Evolutionary conservation across 2,113 vertebrate species (phyloP).

Genomic region (Noturus placidus): DNA sequence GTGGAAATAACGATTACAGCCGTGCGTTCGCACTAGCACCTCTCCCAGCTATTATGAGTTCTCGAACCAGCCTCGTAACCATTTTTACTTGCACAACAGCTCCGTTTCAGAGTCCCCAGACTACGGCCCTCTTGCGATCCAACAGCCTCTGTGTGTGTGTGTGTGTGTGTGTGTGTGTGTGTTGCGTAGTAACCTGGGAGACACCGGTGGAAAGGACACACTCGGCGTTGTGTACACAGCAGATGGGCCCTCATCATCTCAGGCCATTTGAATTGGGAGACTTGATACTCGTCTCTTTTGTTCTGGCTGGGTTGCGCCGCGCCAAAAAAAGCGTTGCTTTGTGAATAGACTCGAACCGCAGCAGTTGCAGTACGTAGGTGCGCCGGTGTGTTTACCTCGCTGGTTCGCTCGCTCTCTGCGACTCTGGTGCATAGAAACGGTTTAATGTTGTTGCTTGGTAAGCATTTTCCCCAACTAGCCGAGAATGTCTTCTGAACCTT

Average conservation of each 20-base stretch:
- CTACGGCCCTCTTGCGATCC: not conserved
- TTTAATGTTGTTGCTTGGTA: not conserved
- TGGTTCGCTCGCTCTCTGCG: not conserved
- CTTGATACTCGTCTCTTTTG: not conserved
- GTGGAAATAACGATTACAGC: not conserved
- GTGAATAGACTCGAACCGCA: not conserved
- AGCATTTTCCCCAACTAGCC: not conserved
- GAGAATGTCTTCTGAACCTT: not conserved
- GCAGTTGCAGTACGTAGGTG: no score
- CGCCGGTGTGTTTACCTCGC: not conserved
- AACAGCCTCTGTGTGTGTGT: not conserved
- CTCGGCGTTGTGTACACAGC: conserved; percentile 27
- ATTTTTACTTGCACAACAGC: not conserved
- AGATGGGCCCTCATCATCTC: conserved; percentile 11
- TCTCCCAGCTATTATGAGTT: not conserved
- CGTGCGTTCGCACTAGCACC: no score
- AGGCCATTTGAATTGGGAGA: not conserved
- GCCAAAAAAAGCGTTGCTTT: not conserved
- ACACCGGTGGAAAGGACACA: conserved; percentile 27
- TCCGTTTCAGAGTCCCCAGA: not conserved
- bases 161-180: not conserved
- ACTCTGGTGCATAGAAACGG: not conserved
- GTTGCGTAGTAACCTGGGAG: conserved; percentile 27
- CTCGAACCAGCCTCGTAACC: not conserved
- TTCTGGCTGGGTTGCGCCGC: not conserved